Base-by-base conservation (phyloP, 2,797 vertebrate species). In the Apogon talboti region DNA sequence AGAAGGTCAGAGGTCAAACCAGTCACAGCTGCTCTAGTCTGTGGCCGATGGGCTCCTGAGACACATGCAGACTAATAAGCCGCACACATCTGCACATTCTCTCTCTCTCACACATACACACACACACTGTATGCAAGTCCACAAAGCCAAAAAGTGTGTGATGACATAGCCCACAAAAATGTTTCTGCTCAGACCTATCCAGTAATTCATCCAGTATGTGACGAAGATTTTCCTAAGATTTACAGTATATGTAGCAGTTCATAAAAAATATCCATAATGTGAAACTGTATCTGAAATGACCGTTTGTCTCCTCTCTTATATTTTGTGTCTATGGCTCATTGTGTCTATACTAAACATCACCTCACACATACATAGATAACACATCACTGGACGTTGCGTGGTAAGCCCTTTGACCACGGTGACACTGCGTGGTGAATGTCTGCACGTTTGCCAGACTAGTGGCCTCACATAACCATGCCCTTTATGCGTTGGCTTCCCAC, bases 11-110 rank as follows among this genome's bases (percentile, higher is more conserved):
- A 81, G 81, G 76, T 86, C 82, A 87, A 85, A 87, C 58, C 74
- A 77, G 79, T 80, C 85, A 81, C 89, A 91, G 85, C 87, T 91
- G 86, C 83, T 89, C 70, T 76, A 85, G 71, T 69, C 63, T 47
- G 52, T 73, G 63, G 81, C 84, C 49, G 3, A 69, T 53, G 74
- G 79, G 66, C 64, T 78, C 66, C 1, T 11, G 64, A 71, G 62
- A 82, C 80, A 75, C 75, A 81, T 60, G 52, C 66, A 80, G 38
- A 72, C 78, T 77, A 78, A 85, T 76, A 66, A 84, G 42, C 74
- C 53, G 56, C 52, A 72, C 18, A 52, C 60, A 62, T 6, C 45
- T 13, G 56, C 62, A 69, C 56, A 65, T 6, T 28, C 24, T 28
- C 24, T 28, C 24, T 61, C 11, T 11, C 19, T 50, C 19, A 30